These are phyloP conservation scores for Opisthocomus hoazin DNA, from an alignment of 2,113 vertebrate genomes.

Conservation along the genomic window DNA sequence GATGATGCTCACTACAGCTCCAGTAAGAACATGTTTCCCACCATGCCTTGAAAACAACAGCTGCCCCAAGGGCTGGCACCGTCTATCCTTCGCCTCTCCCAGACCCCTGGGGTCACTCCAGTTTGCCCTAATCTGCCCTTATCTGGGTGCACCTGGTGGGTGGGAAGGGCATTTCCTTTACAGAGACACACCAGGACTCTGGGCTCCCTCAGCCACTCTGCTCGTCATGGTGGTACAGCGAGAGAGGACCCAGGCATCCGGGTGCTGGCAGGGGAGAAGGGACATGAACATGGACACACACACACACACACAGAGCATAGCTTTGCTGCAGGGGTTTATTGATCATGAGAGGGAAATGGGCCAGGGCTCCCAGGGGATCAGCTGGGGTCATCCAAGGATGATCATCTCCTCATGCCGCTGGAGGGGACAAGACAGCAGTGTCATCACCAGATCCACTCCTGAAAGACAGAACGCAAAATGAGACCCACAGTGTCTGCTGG, in stretches of 20 bases:
- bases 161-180: not conserved
- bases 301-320: fast-evolving
- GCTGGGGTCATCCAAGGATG: not conserved
- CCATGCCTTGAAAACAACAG: not conserved
- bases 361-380: not conserved
- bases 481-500: fast-evolving
- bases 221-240: not conserved
- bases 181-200: not conserved
- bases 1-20: not conserved
- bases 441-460: not conserved
- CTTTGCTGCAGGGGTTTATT: not conserved
- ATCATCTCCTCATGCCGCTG: not conserved
- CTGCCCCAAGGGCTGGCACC: not conserved
- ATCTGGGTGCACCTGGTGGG: not conserved
- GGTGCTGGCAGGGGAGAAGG: not conserved
- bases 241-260: not conserved
- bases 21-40: not conserved
- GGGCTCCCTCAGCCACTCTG: not conserved
- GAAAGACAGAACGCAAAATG: not conserved
- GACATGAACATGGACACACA: too few relatives aligned
- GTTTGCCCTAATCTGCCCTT: not conserved
- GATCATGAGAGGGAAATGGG: not conserved
- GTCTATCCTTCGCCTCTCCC: not conserved
- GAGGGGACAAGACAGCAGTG: not conserved
- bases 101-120: not conserved